Conservation (phyloP, 2,888 invertebrate species). For the Drosophila meridionalis region DNA sequence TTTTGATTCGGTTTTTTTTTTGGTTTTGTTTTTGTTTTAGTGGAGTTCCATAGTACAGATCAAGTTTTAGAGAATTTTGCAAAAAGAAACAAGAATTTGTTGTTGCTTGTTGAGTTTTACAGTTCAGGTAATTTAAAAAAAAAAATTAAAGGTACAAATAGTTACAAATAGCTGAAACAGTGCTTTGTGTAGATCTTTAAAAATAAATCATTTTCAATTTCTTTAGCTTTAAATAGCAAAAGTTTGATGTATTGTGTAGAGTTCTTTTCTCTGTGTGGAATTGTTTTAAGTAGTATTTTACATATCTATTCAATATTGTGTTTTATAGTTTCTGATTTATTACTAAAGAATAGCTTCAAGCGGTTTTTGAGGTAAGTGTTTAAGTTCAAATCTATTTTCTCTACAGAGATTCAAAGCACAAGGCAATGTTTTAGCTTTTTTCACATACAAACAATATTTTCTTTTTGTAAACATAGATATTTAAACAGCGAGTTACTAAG, state of each 20-base stretch:
- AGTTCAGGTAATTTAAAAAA: conserved; percentile 43
- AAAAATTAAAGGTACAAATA: conserved; percentile 40
- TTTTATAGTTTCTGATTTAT: not conserved
- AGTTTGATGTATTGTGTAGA: not conserved
- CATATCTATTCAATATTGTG: not conserved
- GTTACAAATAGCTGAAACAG: conserved; percentile 57
- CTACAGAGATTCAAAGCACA: conserved; percentile 27
- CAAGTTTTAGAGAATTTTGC: conserved; percentile 51
- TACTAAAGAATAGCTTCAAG: not conserved
- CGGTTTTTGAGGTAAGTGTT: conserved; percentile 10
- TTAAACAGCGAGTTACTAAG: conserved; percentile 64
- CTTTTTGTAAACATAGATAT: conserved; percentile 31
- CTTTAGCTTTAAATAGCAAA: not conserved
- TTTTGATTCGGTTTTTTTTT: conserved; percentile 23
- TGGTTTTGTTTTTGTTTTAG: conserved; percentile 22
- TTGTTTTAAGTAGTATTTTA: not conserved
- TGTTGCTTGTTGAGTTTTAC: conserved; percentile 73
- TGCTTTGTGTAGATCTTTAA: conserved; percentile 37
- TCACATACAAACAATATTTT: conserved; percentile 39
- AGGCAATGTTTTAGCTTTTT: conserved; percentile 65
- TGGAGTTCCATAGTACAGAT: conserved; percentile 42
- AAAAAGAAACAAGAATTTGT: conserved; percentile 78
- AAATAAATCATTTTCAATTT: not conserved
- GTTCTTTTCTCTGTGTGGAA: not conserved
- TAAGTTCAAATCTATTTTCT: conserved; percentile 5